A percentile compares a stretch with the other conserved stretches of the same genome.
Conservation (phyloP, 2,797 vertebrate genomes). For the Sebastes kiyomatsui region DNA sequence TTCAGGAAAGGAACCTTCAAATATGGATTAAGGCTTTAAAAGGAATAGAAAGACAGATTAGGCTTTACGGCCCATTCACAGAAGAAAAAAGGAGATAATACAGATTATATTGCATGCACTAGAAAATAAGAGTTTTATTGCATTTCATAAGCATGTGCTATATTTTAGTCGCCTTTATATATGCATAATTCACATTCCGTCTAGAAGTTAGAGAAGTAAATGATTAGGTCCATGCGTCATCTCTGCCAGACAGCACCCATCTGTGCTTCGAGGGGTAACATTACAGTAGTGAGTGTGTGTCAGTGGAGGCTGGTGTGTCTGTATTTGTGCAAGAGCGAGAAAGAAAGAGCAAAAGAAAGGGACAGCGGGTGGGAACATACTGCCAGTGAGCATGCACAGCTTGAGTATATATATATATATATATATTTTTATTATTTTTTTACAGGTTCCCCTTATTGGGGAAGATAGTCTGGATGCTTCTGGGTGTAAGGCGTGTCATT, state of each 20-base stretch:
- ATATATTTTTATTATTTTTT: conserved; percentile 27
- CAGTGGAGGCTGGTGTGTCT: conserved; percentile 50
- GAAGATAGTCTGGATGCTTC: conserved; percentile 63
- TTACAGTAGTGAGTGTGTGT: conserved; percentile 46
- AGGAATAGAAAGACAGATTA: conserved; percentile 50
- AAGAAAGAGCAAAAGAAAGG: conserved; percentile 23
- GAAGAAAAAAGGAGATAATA: conserved; percentile 18
- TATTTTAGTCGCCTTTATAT: conserved; percentile 20
- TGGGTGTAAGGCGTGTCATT: conserved; percentile 76
- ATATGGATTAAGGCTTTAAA: conserved; percentile 50
- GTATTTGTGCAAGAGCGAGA: conserved; percentile 46
- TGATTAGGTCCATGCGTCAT: conserved; percentile 66
- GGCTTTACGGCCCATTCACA: conserved; percentile 9
- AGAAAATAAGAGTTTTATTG: conserved; percentile 45
- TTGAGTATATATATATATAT: conserved; percentile 50
- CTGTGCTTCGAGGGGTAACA: conserved; percentile 57
- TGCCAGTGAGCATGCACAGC: conserved; percentile 64
- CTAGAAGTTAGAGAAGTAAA: conserved; percentile 58
- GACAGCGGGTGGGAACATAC: conserved; percentile 45
- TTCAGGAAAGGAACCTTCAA: conserved; percentile 40
- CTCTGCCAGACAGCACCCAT: conserved; percentile 73
- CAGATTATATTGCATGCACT: conserved; percentile 30
- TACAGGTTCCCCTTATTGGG: conserved; percentile 62
- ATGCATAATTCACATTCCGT: conserved; percentile 43
- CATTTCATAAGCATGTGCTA: conserved; percentile 31